Evolutionary conservation across 2,797 vertebrate species (phyloP).

Genomic region (Toxotes lorentzi): DNA sequence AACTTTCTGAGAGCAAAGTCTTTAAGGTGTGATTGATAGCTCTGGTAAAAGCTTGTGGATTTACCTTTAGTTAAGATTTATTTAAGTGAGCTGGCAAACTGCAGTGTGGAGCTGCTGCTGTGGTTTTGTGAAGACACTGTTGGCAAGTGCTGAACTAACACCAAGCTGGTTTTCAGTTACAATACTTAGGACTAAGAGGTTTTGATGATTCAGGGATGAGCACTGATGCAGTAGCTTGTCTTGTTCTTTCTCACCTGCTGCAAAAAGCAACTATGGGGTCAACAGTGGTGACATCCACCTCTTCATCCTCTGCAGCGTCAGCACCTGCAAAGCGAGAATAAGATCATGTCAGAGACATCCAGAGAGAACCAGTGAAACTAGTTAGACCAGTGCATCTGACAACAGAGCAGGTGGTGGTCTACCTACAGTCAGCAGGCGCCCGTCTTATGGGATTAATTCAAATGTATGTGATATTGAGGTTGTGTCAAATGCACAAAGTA

Average conservation of each 20-base stretch:
- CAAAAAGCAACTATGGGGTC: conserved; percentile 98
- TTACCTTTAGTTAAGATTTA: no score
- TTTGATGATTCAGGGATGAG: not conserved
- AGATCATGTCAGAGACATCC: not conserved
- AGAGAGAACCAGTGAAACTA: not conserved
- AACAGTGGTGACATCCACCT: conserved; percentile 97
- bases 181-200: no score
- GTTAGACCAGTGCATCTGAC: not conserved
- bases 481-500: no score
- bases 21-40: not conserved
- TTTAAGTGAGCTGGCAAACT: no score
- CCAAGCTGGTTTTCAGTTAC: not conserved
- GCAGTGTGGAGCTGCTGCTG: no score
- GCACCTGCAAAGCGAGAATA: conserved; percentile 84
- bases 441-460: not conserved
- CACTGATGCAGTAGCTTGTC: not conserved
- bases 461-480: not conserved
- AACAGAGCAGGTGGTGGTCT: not conserved
- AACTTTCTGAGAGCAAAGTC: not conserved
- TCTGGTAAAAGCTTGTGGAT: no score
- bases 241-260: conserved; percentile 89
- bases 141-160: not conserved
- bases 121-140: not conserved
- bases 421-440: not conserved
- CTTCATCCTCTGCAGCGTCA: conserved; percentile 97